Evolutionary conservation across 2,888 invertebrate genomes (phyloP).

Genomic region (Agriopis leucophaearia): DNA sequence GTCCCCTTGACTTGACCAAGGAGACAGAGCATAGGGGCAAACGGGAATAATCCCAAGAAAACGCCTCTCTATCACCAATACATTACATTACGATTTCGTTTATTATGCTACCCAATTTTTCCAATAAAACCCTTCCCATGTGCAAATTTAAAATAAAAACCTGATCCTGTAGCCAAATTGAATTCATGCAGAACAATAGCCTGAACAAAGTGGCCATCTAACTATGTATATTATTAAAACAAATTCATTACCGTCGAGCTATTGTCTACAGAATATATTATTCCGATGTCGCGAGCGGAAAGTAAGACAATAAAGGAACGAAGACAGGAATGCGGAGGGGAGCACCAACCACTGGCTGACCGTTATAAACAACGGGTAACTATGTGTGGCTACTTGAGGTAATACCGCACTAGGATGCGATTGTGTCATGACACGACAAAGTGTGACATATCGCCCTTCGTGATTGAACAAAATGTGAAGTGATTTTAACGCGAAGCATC

Average conservation of each 20-base stretch:
- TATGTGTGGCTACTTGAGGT: conserved; percentile 78
- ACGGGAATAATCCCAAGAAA: too few species aligned
- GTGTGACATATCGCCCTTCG: too few species aligned
- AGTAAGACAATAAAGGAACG: conserved; percentile 83
- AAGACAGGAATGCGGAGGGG: conserved; percentile 77
- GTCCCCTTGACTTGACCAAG: too few species aligned
- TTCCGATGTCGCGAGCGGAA: conserved; percentile 77
- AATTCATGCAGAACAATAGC: not conserved
- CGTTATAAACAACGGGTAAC: conserved; percentile 83
- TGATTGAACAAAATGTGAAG: not conserved
- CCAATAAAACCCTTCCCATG: too few species aligned
- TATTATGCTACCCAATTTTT: too few species aligned
- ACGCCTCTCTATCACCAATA: too few species aligned
- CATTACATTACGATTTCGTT: too few species aligned
- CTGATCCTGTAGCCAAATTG: not conserved
- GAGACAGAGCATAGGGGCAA: too few species aligned
- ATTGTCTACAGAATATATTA: conserved; percentile 73
- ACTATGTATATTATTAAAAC: conserved; percentile 38
- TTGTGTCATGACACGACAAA: not conserved
- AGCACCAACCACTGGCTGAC: conserved; percentile 62
- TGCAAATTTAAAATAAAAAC: too few species aligned
- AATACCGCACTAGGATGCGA: not conserved
- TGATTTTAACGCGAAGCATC: not conserved
- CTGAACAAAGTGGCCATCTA: conserved; percentile 33
- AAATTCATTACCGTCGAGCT: conserved; percentile 54